Evolutionary conservation across 2,797 vertebrate species (phyloP).

Genomic region (Urosaurus nigricauda): DNA sequence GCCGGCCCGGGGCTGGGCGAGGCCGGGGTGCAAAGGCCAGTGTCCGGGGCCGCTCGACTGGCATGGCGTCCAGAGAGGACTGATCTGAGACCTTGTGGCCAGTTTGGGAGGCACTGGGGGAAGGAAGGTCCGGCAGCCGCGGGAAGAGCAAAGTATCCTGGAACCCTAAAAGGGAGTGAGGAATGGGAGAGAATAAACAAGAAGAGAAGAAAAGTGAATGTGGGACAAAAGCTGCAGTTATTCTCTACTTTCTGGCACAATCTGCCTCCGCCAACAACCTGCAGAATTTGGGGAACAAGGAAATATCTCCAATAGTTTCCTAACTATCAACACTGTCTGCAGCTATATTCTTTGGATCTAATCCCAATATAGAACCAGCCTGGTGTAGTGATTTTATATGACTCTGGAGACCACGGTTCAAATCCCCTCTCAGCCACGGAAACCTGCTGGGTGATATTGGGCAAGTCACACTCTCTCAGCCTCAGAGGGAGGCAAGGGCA

Average conservation of each 20-base stretch:
- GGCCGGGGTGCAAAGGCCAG: slow-evolving; percentile 89
- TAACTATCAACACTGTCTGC: not conserved
- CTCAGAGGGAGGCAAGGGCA: too few species aligned
- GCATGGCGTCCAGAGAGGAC: slow-evolving; percentile 60
- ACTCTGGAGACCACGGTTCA: too few species aligned
- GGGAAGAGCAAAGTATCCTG: slow-evolving; percentile 82
- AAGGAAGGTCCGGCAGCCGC: slow-evolving; percentile 82
- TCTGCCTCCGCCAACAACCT: not conserved
- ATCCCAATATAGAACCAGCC: too few species aligned
- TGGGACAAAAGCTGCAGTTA: not conserved
- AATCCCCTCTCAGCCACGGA: too few species aligned
- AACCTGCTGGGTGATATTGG: too few species aligned
- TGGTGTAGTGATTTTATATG: too few species aligned
- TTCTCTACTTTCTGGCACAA: too few species aligned
- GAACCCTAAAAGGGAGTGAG: slow-evolving; percentile 71
- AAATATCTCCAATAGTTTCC: not conserved
- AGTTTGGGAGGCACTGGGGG: slow-evolving; percentile 77
- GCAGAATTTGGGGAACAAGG: not conserved
- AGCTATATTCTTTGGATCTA: too few species aligned
- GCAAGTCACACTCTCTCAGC: too few species aligned
- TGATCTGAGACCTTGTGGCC: slow-evolving; percentile 73
- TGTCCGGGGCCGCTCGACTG: slow-evolving; percentile 89
- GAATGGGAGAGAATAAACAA: not conserved
- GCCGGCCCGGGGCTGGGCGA: slow-evolving; percentile 83
- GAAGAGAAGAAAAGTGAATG: fast-evolving